Base-by-base conservation (phyloP, 2,888 invertebrate species). In the Polydesmus complanatus region DNA sequence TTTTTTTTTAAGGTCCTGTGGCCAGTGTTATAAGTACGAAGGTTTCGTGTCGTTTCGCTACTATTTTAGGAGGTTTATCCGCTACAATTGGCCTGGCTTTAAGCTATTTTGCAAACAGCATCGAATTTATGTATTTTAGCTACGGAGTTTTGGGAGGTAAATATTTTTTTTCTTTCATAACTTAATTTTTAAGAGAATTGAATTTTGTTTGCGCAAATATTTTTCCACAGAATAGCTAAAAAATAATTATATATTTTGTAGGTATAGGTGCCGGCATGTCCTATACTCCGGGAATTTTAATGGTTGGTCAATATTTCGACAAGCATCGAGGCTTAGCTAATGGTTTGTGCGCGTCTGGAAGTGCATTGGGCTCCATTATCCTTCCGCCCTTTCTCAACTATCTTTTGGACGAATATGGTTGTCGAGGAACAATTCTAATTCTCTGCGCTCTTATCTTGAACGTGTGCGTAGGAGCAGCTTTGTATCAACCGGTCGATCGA, bases 231-330 rank as follows among this genome's bases (percentile, higher is more conserved):
- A 22, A 27, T 23, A 22, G 3, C 14, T n/a, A 21, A 26, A 27
- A 37, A 37, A 37, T 37, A 5, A 8, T 11, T 19, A 89, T 89
- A 57, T 80, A 86, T 18, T 76, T 88, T 70, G 86, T 72, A 85
- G 90, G 90, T 64, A 82, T 83, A 49, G 90, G 90, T 5, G 89
- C 89, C 1, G 90, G 90, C 0, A 75, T 90, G 8, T 84, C 88
- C 1, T 91, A 90, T 75, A 90, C 90, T 1, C 89, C 90, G 1
- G 90, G 90, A 0, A 88, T 91, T 47, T 89, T 90, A 74, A 89
- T 90, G 67, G 89, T 90, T 66, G 88, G 88, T 57, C 87, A 87
- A 62, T 90, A 90, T 75, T 90, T 90, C 74, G 83, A 86, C 51
- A 80, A 82, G 54, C 75, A 83, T 11, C 78, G 89, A 53, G 90